Conservation (phyloP, 2,888 invertebrate genomes). For the Trachelus troglodyta region DNA sequence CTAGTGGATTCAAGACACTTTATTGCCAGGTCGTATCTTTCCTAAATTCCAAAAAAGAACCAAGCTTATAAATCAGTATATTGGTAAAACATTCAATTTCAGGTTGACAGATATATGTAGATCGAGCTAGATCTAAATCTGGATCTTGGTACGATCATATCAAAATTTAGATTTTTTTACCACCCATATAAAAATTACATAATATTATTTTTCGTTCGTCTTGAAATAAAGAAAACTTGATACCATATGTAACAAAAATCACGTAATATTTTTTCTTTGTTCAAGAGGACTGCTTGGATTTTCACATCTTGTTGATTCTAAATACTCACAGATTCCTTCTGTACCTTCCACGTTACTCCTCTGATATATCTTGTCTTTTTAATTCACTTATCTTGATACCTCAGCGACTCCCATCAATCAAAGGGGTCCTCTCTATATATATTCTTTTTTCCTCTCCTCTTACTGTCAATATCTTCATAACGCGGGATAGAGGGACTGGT, state of each 20-base stretch:
- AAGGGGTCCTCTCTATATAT: background rate
- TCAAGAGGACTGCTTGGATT: background rate
- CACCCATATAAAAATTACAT: background rate
- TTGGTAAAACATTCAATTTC: background rate
- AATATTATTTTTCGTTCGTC: background rate
- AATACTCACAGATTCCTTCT: background rate
- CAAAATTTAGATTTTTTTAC: background rate
- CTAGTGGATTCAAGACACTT: slow-evolving; percentile 42
- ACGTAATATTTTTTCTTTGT: background rate
- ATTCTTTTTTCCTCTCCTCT: background rate
- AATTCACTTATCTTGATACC: background rate
- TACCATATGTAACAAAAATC: background rate
- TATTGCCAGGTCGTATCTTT: slow-evolving; percentile 41
- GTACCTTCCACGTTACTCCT: background rate
- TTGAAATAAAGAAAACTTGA: background rate
- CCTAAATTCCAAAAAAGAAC: slow-evolving; percentile 32
- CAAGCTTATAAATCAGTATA: slow-evolving; percentile 19
- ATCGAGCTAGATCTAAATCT: background rate
- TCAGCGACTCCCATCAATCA: background rate
- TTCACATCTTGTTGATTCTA: background rate
- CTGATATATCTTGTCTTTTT: background rate
- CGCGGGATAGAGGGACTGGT: slow-evolving; percentile 24
- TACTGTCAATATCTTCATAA: slow-evolving; percentile 23
- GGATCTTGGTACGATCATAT: background rate
- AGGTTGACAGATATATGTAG: background rate